Evolutionary conservation across 1,140 invertebrate genomes (phyloP).

Genomic region (Calephelis virginiensis): DNA sequence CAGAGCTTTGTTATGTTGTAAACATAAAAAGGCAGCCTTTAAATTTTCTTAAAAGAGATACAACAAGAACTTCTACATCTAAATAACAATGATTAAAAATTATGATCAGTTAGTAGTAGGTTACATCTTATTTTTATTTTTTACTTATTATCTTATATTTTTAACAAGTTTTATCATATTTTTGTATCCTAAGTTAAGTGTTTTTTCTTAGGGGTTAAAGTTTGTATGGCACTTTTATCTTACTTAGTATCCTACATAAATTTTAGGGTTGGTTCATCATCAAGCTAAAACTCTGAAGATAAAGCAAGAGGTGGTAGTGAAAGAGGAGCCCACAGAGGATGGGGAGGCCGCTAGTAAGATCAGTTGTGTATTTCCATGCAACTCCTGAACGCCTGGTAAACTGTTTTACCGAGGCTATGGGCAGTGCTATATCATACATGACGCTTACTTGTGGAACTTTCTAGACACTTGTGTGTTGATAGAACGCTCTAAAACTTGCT

Average conservation of each 20-base stretch:
- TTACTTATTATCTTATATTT: too few relatives aligned
- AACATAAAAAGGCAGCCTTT: too few relatives aligned
- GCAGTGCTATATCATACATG: slow-evolving; percentile 33
- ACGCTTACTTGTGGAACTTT: slow-evolving; percentile 18
- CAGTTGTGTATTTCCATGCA: slow-evolving; percentile 25
- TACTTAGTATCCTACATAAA: slow-evolving; percentile 19
- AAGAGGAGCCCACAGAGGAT: slow-evolving; percentile 51
- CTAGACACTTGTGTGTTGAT: slow-evolving; percentile 12
- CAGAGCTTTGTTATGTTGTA: too few relatives aligned
- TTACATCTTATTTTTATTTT: too few relatives aligned
- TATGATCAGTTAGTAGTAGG: not conserved
- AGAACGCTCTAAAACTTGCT: not conserved
- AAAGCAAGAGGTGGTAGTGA: slow-evolving; percentile 57
- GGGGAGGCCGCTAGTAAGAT: slow-evolving; percentile 43
- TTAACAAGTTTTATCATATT: too few relatives aligned
- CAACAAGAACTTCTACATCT: too few relatives aligned
- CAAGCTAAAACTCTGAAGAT: slow-evolving; percentile 45
- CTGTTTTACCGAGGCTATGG: slow-evolving; percentile 28
- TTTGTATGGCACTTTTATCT: too few relatives aligned
- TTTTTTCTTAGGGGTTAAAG: too few relatives aligned
- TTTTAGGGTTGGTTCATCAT: slow-evolving; percentile 45
- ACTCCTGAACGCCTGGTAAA: slow-evolving; percentile 25
- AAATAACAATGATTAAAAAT: too few relatives aligned
- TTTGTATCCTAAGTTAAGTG: too few relatives aligned
- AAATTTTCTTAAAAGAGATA: too few relatives aligned